These are phyloP conservation scores for Rhagonycha lutea DNA, from an alignment of 2,888 invertebrate species.

Conservation along the genomic window DNA sequence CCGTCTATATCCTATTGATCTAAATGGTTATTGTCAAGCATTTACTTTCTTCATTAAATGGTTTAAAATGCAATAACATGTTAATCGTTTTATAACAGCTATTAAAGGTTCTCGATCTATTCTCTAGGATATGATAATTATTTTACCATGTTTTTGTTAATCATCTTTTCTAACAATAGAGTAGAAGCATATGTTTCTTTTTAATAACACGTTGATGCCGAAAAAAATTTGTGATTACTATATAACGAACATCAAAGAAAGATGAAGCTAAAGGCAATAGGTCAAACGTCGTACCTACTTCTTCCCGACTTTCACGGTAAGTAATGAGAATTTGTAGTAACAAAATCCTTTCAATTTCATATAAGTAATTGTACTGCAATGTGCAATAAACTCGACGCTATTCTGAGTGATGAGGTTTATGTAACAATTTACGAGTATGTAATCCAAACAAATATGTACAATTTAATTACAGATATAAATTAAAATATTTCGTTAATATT, in stretches of 20 bases:
- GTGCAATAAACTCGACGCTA: background rate
- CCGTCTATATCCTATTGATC: background rate
- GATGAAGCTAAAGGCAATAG: conserved; percentile 17
- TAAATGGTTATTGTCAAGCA: background rate
- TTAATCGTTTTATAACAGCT: background rate
- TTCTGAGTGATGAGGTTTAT: conserved; percentile 3
- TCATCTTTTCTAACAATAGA: background rate
- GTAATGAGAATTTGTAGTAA: conserved; percentile 12
- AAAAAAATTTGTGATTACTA: conserved; percentile 7
- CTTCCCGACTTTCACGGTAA: conserved; percentile 18
- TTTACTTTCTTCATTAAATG: background rate
- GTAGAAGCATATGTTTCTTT: background rate
- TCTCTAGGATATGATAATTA: background rate
- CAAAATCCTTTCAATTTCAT: conserved; percentile 15
- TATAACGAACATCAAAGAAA: conserved; percentile 7
- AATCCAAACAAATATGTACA: background rate
- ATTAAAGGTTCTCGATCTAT: background rate
- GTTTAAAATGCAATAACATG: background rate
- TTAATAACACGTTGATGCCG: background rate
- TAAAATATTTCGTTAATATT: background rate
- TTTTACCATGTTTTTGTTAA: background rate
- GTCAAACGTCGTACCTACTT: conserved; percentile 4
- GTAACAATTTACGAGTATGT: conserved; percentile 1
- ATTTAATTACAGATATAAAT: background rate
- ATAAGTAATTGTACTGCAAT: conserved; percentile 1